Evolutionary conservation across 2,888 invertebrate species (phyloP).

Genomic region (Leucoptera coffeella): DNA sequence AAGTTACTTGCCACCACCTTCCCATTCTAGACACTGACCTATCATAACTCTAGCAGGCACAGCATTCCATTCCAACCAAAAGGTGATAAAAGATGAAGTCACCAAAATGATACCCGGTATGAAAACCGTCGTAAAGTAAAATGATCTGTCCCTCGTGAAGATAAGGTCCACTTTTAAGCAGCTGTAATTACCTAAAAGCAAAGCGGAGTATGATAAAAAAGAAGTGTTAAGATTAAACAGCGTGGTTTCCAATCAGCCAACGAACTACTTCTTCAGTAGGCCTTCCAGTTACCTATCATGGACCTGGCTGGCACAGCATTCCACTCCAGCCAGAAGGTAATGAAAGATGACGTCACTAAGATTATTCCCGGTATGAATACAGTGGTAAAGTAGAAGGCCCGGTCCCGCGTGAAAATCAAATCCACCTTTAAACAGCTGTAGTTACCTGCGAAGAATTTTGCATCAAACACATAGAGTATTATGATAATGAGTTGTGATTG

Average conservation of each 20-base stretch:
- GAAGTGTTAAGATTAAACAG: too few species aligned
- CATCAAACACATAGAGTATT: too few species aligned
- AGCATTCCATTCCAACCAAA: conserved; percentile 97
- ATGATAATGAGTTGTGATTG: conserved; percentile 30
- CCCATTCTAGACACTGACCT: conserved; percentile 70
- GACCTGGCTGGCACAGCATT: conserved; percentile 85
- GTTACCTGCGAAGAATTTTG: conserved; percentile 67
- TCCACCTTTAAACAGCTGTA: conserved; percentile 86
- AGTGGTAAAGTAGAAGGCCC: conserved; percentile 86
- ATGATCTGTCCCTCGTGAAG: conserved; percentile 92
- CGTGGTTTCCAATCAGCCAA: too few species aligned
- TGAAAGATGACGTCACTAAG: conserved; percentile 79
- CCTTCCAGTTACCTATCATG: conserved; percentile 84
- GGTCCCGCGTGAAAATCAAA: conserved; percentile 80
- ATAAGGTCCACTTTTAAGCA: conserved; percentile 90
- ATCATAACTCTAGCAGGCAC: conserved; percentile 95
- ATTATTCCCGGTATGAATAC: conserved; percentile 88
- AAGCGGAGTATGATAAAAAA: too few species aligned
- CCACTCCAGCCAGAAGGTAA: conserved; percentile 89
- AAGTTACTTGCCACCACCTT: too few species aligned
- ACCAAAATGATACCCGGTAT: conserved; percentile 95
- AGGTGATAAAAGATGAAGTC: conserved; percentile 94
- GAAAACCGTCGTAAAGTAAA: conserved; percentile 96
- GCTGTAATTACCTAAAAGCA: conserved; percentile 88
- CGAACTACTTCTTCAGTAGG: too few species aligned